Base-by-base conservation (phyloP, 2,888 invertebrate genomes). In the Agrotis puta region DNA sequence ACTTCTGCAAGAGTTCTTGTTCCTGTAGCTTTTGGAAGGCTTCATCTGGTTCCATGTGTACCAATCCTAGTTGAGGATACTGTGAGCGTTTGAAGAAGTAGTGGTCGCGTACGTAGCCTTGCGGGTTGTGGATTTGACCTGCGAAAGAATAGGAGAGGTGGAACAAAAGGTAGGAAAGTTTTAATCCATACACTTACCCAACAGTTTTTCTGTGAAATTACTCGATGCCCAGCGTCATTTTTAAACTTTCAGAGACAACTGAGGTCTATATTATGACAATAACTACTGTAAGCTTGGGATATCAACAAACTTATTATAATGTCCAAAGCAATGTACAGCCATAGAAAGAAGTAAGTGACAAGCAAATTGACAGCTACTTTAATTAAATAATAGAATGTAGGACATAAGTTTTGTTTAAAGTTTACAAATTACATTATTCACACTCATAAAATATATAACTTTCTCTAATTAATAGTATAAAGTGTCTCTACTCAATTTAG, bases 71-170 rank as follows among this genome's bases (percentile, higher is more conserved):
- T 91, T 99, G 99, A 0, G 99, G 99, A 93, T 99, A 99, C 91
- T 99, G 99, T 0, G 99, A 99, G 18, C 99, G 97, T 90, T 99
- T 99, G 96, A 99, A 99, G 94, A 98, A 99, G 92, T 99, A 99
- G 88, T 98, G 97, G 91, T 99, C 99, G 54, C 99, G 97, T 0
- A 99, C 99, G 92, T 99, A 99, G 71, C 99, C 98, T 81, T 98
- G 98, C 0, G 99, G 98, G 92, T 99, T 99, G 90, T 99, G 98
- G 88, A 99, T 99, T 97, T 99, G 99, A 93, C 98, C 99, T 99
- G 92, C 0, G 22, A 78, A 77, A 66, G 5, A 20, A 53, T 5
- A 50, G 51, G 0, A 13, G 24, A 56, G 47, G 24, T 64, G 4
- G n/a, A 20, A 47, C 7, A 24, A 68, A 50, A 53, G 11, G 20